Base-by-base conservation (phyloP, 2,113 vertebrate species). In the Rana temporaria region DNA sequence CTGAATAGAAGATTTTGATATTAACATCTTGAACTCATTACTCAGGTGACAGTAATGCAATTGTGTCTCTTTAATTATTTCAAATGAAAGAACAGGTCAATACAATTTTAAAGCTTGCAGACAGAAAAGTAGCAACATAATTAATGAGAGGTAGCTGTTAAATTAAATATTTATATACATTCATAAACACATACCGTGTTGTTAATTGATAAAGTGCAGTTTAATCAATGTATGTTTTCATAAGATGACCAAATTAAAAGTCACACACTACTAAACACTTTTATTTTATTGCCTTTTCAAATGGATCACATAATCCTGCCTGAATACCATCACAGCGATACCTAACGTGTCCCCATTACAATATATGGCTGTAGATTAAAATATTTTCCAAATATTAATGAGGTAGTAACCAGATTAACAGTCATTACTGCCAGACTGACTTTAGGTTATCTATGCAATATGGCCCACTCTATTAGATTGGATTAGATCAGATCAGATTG, bases 61-160 rank as follows among this genome's bases (percentile, higher is more conserved):
- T 70, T 70, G 56, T 30, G 16, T 17, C 22, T 24, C 9, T 57
- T 24, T n/a, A 26, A 72, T 72, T 72, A 72, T 72, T 57, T 72
- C 24, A 72, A 55, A 72, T 56, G 52, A 57, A 24, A 56, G 12
- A 24, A 56, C 53, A 52, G 70, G 52, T 72, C 70, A 72, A 57
- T 57, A 19, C 70, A 57, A 32, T 18, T 55, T 32, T 19, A 53
- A 26, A 72, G 56, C 70, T 30, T 32, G 8, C 5, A 24, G 19
- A 19, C 9, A 52, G 26, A 57, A n/a, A 24, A 52, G 26, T 26
- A 22, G 48, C 1, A 71, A 55, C 30, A 55, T 26, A 71, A 71
- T 72, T 30, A 72, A n/a, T 56, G 26, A 22, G 24, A 72, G 3
- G 17, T 52, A 32, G 24, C 52, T 72, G 22, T 32, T 56, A 24